Percentiles rank a stretch among this genome's conserved stretches.
Conservation (phyloP, 1,140 invertebrate genomes). For the Ceratosolen fusciceps region DNA sequence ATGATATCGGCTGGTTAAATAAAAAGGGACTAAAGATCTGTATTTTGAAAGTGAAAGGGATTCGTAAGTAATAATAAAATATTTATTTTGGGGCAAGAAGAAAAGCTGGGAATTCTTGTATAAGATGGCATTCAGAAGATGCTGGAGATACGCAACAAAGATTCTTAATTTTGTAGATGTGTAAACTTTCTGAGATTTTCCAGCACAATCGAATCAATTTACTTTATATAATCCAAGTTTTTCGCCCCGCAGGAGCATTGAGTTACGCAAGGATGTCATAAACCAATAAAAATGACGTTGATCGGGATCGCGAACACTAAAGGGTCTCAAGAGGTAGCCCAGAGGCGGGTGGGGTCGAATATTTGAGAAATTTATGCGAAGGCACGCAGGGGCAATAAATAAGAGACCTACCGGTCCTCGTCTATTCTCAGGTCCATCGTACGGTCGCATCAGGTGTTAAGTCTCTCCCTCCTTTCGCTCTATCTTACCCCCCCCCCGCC, state of each 20-base stretch:
- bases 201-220: neutral
- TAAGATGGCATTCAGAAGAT: no score
- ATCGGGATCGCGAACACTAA: neutral
- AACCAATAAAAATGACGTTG: constrained; percentile 20
- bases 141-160: neutral
- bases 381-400: constrained; percentile 67
- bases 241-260: neutral
- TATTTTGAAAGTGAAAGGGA: no score
- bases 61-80: no score
- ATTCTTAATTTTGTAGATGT: neutral
- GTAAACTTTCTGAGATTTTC: constrained; percentile 10
- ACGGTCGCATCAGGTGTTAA: constrained; percentile 46
- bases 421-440: constrained; percentile 37
- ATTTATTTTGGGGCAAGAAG: neutral
- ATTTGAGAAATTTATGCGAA: constrained; percentile 37
- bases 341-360: neutral
- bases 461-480: constrained; percentile 22
- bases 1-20: no score
- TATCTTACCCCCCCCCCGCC: no score
- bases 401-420: constrained; percentile 50
- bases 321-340: neutral
- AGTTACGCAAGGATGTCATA: neutral
- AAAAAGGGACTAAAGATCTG: no score
- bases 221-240: constrained; percentile 3
- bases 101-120: neutral